phyloP scores from a whole-genome alignment of 1,140 invertebrate species.

The Notospermus geniculatus region DNA sequence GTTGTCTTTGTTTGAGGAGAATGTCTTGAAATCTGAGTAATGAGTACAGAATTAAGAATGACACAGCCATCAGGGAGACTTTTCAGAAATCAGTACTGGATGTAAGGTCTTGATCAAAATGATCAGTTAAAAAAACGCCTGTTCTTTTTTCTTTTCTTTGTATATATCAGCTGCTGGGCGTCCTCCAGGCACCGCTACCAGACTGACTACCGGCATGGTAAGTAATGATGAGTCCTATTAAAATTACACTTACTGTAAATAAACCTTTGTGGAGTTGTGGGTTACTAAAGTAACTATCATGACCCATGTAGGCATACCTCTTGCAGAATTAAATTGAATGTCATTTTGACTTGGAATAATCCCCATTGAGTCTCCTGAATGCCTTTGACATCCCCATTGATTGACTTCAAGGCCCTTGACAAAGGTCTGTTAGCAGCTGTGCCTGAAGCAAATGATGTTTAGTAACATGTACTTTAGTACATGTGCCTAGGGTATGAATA shows the following conservation, averaged over 20 bases:
- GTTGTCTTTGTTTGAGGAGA: neutral
- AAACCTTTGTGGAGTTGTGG: too few species aligned
- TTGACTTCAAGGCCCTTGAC: too few species aligned
- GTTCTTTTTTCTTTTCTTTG: neutral
- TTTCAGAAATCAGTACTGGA: neutral
- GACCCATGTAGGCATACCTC: too few species aligned
- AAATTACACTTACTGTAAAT: too few species aligned
- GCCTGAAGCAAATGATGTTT: too few species aligned
- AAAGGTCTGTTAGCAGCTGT: too few species aligned
- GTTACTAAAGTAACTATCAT: too few species aligned
- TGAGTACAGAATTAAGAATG: neutral
- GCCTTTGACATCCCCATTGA: neutral
- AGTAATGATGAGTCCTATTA: conserved; percentile 15
- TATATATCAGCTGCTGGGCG: conserved; percentile 24
- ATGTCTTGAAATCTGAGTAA: neutral
- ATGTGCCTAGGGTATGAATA: too few species aligned
- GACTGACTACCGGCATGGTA: conserved; percentile 54
- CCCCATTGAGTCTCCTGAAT: too few species aligned
- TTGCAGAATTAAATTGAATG: too few species aligned
- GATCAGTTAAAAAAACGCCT: neutral
- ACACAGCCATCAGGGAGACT: neutral
- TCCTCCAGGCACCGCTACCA: conserved; percentile 52
- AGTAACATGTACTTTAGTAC: too few species aligned
- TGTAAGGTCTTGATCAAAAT: conserved; percentile 6
- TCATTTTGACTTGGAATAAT: too few species aligned